Evolutionary conservation across 53 echinoderm and acorn worm genomes (phyloP).

Genomic region (Stichopus horrens): DNA sequence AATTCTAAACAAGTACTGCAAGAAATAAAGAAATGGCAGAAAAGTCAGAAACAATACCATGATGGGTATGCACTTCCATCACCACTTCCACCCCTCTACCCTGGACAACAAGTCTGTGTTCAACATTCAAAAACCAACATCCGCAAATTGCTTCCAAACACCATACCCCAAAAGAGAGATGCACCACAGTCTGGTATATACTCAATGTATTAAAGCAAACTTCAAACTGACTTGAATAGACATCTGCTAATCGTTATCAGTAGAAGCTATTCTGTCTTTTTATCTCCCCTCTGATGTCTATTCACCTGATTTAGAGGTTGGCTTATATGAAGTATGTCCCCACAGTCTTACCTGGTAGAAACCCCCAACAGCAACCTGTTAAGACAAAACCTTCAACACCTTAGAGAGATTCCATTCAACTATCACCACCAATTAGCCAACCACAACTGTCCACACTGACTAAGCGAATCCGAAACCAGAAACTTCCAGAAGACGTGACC

Average conservation of each 20-base stretch:
- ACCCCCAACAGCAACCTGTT: conserved; percentile 16
- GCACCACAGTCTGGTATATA: conserved; percentile 38
- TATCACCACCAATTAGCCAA: too few species aligned
- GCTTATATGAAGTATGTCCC: too few species aligned
- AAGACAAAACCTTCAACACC: conserved; percentile 33
- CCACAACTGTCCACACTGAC: too few species aligned
- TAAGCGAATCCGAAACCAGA: too few species aligned
- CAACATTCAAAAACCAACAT: conserved; percentile 21
- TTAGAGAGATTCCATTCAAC: not conserved
- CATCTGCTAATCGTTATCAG: too few species aligned
- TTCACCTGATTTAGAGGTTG: too few species aligned
- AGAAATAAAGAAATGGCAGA: conserved; percentile 34
- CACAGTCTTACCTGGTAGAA: conserved; percentile 25
- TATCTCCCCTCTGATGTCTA: too few species aligned
- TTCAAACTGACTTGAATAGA: too few species aligned
- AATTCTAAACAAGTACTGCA: not conserved
- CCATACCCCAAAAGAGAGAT: not conserved
- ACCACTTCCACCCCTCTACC: conserved; percentile 18
- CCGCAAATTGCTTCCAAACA: conserved; percentile 11
- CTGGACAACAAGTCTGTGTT: conserved; percentile 40
- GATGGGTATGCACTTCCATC: conserved; percentile 3
- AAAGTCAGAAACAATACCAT: not conserved
- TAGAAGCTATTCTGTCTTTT: too few species aligned
- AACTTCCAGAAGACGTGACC: too few species aligned
- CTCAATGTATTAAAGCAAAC: too few species aligned